Percentiles rank a stretch among this genome's conserved stretches.
These are phyloP conservation scores for Sebastes alutus DNA, from an alignment of 2,797 vertebrate species.

Conservation along the genomic window DNA sequence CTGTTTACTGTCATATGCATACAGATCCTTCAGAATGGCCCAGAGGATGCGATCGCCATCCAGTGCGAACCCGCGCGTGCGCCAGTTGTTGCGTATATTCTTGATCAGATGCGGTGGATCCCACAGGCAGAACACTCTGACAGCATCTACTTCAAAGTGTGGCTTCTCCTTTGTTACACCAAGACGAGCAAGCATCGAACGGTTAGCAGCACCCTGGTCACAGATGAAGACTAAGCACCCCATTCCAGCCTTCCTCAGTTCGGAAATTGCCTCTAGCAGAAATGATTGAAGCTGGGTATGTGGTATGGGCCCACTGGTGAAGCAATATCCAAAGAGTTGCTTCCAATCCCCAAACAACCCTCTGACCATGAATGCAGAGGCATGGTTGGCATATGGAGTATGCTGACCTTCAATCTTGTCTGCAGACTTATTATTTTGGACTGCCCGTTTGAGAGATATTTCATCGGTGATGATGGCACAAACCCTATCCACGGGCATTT, in stretches of 20 bases:
- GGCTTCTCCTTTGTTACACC: background rate
- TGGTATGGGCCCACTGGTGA: slow-evolving; percentile 20
- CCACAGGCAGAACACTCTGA: slow-evolving; percentile 14
- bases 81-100: background rate
- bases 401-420: background rate
- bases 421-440: background rate
- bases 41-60: background rate
- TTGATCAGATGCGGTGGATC: background rate
- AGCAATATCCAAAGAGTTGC: slow-evolving; percentile 10
- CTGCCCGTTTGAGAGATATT: slow-evolving; percentile 1
- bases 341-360: slow-evolving; percentile 12
- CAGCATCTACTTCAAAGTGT: background rate
- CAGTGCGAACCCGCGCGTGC: background rate
- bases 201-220: slow-evolving; percentile 11
- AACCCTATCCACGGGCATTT: background rate
- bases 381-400: slow-evolving; percentile 7
- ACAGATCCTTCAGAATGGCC: background rate
- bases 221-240: slow-evolving; percentile 1
- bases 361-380: slow-evolving; percentile 10
- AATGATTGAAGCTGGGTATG: slow-evolving; percentile 3
- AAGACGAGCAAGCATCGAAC: slow-evolving; percentile 1
- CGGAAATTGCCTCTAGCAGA: background rate
- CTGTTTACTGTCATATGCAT: background rate
- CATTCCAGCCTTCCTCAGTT: background rate
- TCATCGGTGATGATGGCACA: slow-evolving; percentile 12